A percentile compares a stretch with the other conserved stretches of the same genome.
phyloP scores from a whole-genome alignment of 2,113 vertebrate genomes.

The Paramisgurnus dabryanus region DNA sequence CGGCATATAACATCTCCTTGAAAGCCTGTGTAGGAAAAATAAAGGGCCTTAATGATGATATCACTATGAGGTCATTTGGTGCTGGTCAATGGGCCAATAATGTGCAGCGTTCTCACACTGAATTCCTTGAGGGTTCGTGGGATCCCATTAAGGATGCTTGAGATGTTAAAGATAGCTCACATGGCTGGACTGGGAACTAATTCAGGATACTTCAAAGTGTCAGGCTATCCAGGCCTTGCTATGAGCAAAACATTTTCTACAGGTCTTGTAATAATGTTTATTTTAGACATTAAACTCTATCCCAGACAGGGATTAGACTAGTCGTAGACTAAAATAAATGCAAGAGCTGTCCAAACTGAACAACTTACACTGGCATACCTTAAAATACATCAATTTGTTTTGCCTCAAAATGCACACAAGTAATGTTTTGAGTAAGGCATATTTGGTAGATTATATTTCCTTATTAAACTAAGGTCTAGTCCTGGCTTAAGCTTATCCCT shows the following conservation, averaged over 20 bases:
- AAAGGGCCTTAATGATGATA: constrained; percentile 13
- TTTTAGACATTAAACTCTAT: neutral
- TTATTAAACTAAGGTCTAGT: too few relatives aligned
- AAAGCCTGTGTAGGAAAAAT: constrained; percentile 81
- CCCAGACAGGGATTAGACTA: too few relatives aligned
- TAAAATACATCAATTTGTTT: too few relatives aligned
- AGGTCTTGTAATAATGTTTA: neutral
- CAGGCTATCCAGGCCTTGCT: neutral
- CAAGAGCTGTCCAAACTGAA: too few relatives aligned
- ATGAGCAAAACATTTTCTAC: too few relatives aligned
- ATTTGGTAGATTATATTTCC: too few relatives aligned
- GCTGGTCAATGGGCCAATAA: neutral
- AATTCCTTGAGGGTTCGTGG: neutral
- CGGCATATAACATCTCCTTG: constrained; percentile 98
- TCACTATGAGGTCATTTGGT: neutral
- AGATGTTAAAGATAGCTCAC: neutral
- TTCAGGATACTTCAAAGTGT: neutral
- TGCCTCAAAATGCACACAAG: too few relatives aligned
- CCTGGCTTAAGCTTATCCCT: too few relatives aligned
- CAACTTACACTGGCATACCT: too few relatives aligned
- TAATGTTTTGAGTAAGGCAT: too few relatives aligned
- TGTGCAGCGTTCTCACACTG: neutral
- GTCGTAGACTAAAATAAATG: too few relatives aligned
- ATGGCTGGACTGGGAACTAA: neutral
- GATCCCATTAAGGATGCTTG: constrained; percentile 1